Evolutionary conservation across 2,113 vertebrate genomes (phyloP), one percentile per base, ranked within the genome.

Genomic region (Nibea coibor): DNA sequence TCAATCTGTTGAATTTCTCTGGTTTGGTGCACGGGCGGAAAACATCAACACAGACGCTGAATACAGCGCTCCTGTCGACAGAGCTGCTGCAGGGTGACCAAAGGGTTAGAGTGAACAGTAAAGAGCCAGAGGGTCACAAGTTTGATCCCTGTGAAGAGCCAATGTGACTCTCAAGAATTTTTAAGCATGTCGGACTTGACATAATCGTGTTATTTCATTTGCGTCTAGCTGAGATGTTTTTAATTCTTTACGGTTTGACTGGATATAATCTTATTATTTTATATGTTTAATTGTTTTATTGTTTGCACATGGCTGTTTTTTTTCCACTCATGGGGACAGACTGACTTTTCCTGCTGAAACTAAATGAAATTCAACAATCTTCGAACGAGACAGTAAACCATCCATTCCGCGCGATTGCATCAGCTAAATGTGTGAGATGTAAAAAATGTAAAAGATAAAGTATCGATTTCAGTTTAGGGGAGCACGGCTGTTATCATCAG

Each of bases 381-480:
- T 61, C 2, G 17, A 35, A 22, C 42, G 3, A 58, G 77, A 58
- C 35, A 5, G 63, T 4, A 4, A 59, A 45, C 42, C 54, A 61
- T 74, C 42, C 26, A 47, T 70, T 83, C 69, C 39, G 8, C 63
- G 11, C 5, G 4, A 62, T 14, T 31, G 77, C 68, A 42, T 85
- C 80, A 80, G 78, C 78, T 73, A 69, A 81, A 87, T 16, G 56
- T 75, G 78, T 39, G 63, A 53, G 76, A 74, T 82, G 72, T 80
- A n/a, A 77, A 86, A 90, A 88, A 82, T 80, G 56, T 78, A 84
- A 90, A 85, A 83, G 84, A 91, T 87, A 80, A 90, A 69, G 82
- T 82, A 90, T 90, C 88, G 91, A 91, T 91, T 91, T 90, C 82
- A 85, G 87, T 91, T 92, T 87, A 87, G 76, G 61, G 22, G 24